Conservation (phyloP, 2,888 invertebrate species). For the Lacanobia oleracea region DNA sequence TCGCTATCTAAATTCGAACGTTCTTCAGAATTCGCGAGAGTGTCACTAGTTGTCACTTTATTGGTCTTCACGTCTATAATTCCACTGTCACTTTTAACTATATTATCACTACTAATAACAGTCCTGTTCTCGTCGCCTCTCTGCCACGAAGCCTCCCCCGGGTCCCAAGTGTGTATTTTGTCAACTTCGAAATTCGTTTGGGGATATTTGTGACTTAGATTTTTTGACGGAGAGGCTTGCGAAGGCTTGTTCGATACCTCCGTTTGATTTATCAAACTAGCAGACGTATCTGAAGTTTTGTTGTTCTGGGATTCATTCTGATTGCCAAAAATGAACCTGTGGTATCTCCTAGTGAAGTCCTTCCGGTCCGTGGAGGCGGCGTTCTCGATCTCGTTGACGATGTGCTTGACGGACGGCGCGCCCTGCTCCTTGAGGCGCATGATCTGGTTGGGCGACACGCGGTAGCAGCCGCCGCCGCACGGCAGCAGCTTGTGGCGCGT, state of each 20-base stretch:
- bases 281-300: constrained; percentile 67
- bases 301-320: constrained; percentile 69
- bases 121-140: constrained; percentile 76
- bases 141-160: constrained; percentile 88
- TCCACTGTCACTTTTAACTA: constrained; percentile 89
- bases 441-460: constrained; percentile 97
- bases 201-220: constrained; percentile 75
- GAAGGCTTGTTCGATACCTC: constrained; percentile 67
- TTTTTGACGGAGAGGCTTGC: constrained; percentile 78
- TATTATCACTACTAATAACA: constrained; percentile 82
- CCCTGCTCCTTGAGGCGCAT: constrained; percentile 94
- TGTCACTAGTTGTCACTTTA: constrained; percentile 88
- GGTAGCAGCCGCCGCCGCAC: constrained; percentile 96
- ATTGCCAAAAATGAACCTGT: constrained; percentile 76
- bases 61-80: constrained; percentile 86
- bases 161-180: constrained; percentile 93
- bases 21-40: constrained; percentile 93
- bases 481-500: constrained; percentile 96
- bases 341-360: constrained; percentile 76
- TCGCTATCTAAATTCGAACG: constrained; percentile 91
- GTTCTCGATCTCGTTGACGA: constrained; percentile 93
- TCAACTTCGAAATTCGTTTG: constrained; percentile 80
- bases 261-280: constrained; percentile 49
- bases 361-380: constrained; percentile 81
- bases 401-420: constrained; percentile 92